These are phyloP conservation scores for Oryzias javanicus DNA, from an alignment of 2,113 vertebrate species.

Conservation along the genomic window DNA sequence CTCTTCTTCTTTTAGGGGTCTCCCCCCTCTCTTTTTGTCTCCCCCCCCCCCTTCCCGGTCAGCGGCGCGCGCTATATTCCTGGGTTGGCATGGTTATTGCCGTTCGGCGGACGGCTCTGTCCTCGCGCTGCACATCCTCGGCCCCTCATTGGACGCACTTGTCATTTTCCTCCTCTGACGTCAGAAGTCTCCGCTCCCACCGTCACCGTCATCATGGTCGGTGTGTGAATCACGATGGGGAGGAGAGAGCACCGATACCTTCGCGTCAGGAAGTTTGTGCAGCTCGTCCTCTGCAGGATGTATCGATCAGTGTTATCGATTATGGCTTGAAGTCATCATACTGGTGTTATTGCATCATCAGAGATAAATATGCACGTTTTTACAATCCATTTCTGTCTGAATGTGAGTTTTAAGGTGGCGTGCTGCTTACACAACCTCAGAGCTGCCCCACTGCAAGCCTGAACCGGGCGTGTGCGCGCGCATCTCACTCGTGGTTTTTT, in stretches of 20 bases:
- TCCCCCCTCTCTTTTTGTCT: constrained; percentile 9
- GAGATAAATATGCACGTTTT: too few relatives aligned
- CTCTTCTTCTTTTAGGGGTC: constrained; percentile 18
- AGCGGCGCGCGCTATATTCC: constrained; percentile 54
- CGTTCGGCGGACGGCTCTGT: constrained; percentile 61
- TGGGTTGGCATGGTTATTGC: constrained; percentile 68
- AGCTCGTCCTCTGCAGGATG: background rate
- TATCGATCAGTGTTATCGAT: background rate
- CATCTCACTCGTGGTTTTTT: background rate
- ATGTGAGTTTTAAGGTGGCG: background rate
- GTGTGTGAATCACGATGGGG: constrained; percentile 60
- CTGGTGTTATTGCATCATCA: too few relatives aligned
- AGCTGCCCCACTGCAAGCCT: constrained; percentile 39
- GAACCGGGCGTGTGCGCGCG: background rate
- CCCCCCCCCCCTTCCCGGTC: constrained; percentile 35
- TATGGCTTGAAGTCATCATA: too few relatives aligned
- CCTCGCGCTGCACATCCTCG: constrained; percentile 60
- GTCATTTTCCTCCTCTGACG: constrained; percentile 65
- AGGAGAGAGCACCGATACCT: constrained; percentile 8
- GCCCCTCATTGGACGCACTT: constrained; percentile 60
- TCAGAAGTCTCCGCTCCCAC: constrained; percentile 65
- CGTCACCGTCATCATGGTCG: constrained; percentile 48
- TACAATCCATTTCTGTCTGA: too few relatives aligned
- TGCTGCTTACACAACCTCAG: constrained; percentile 30
- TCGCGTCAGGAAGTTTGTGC: background rate